phyloP scores from a whole-genome alignment of 2,113 vertebrate genomes.

The Chamaetylas fuelleborni region DNA sequence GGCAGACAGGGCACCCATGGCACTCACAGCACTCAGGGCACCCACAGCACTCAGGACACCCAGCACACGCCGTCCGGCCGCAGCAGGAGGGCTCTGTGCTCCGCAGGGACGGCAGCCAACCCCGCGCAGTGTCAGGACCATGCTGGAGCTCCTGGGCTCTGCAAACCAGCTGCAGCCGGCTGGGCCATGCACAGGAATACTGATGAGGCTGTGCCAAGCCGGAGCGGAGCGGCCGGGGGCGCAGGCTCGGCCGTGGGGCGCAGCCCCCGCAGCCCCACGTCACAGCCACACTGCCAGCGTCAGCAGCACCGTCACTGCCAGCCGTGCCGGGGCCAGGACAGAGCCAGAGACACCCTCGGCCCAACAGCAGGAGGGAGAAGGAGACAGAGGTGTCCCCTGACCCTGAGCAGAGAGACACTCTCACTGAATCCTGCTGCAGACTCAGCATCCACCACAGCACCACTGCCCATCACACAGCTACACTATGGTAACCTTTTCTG shows the following conservation, averaged over 20 bases:
- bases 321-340: fast-evolving
- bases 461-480: neutral
- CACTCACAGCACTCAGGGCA: too few relatives aligned
- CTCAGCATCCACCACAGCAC: neutral
- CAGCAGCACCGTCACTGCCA: neutral
- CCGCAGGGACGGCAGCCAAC: fast-evolving
- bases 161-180: neutral
- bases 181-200: neutral
- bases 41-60: too few relatives aligned
- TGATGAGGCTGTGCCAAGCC: neutral
- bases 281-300: neutral
- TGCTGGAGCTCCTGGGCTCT: neutral
- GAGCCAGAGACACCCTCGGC: neutral
- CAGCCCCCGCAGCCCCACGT: neutral
- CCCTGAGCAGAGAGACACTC: neutral
- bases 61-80: fast-evolving
- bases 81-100: neutral
- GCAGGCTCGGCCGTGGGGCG: neutral
- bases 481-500: fast-evolving
- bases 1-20: too few relatives aligned
- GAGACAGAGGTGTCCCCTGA: fast-evolving
- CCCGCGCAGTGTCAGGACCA: neutral
- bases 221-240: neutral
- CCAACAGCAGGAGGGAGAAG: neutral
- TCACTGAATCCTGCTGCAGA: neutral